Evolutionary conservation across 2,797 vertebrate species (phyloP).

Genomic region (Carcharodon carcharias): DNA sequence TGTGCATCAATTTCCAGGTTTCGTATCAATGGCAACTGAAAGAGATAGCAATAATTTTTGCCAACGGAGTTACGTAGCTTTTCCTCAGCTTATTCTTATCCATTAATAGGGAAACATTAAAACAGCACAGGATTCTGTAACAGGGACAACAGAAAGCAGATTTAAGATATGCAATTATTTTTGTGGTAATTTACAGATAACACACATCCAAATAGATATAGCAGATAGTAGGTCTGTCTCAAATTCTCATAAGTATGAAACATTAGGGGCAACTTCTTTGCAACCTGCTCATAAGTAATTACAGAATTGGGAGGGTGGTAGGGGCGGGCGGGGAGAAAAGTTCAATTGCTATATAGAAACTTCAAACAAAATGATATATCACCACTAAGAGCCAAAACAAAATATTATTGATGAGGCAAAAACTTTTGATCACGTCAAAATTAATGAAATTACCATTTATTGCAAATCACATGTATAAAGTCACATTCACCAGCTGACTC

Average conservation of each 20-base stretch:
- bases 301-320: background rate
- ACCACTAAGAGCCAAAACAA: background rate
- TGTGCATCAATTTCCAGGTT: background rate
- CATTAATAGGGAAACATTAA: background rate
- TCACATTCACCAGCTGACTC: background rate
- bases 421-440: background rate
- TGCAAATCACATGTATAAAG: background rate
- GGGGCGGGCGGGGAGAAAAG: no score
- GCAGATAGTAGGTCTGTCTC: background rate
- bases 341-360: background rate
- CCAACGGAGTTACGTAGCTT: background rate
- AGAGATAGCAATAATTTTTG: background rate
- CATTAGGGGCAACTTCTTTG: background rate
- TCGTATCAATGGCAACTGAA: background rate
- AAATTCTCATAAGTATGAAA: background rate
- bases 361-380: background rate
- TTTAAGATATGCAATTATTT: background rate
- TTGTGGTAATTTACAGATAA: background rate
- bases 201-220: background rate
- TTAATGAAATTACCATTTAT: background rate
- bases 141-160: background rate
- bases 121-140: background rate
- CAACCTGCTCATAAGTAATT: background rate
- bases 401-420: background rate
- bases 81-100: background rate